A percentile compares a stretch with the other conserved stretches of the same genome.
phyloP scores from a whole-genome alignment of 1,140 invertebrate species.

The Apis mellifera region DNA sequence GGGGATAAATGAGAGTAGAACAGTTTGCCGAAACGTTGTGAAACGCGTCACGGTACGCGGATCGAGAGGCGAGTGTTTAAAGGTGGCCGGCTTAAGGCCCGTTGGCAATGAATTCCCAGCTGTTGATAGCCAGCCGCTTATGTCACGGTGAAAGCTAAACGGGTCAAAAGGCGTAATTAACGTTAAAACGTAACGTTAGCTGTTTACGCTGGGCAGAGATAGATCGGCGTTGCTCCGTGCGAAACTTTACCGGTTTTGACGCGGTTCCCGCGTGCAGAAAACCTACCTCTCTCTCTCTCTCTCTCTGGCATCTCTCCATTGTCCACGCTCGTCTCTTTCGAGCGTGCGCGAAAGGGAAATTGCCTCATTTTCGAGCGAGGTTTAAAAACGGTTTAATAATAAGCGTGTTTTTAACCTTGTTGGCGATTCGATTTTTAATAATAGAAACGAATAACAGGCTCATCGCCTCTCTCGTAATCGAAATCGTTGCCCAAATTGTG shows the following conservation, averaged over 20 bases:
- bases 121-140: conserved; percentile 19
- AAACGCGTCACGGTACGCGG: conserved; percentile 32
- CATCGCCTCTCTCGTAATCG: no score
- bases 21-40: conserved; percentile 7
- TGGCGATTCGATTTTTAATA: no score
- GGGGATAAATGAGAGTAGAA: conserved; percentile 10
- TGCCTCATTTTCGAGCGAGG: not conserved
- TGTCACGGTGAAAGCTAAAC: conserved; percentile 46
- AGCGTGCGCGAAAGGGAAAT: not conserved
- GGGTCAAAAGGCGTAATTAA: conserved; percentile 44
- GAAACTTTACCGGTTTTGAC: not conserved
- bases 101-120: conserved; percentile 36
- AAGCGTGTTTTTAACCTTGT: no score
- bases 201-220: not conserved
- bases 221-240: not conserved
- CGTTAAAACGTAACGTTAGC: conserved; percentile 13
- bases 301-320: not conserved
- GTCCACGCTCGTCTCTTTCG: no score
- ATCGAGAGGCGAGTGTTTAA: not conserved
- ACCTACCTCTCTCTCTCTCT: no score
- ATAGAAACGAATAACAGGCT: no score
- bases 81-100: conserved; percentile 5
- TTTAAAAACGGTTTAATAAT: not conserved
- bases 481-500: no score
- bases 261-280: no score